Percentiles rank a stretch among this genome's conserved stretches.
Evolutionary conservation across 2,113 vertebrate species (phyloP).

Genomic region (Gasterosteus aculeatus): DNA sequence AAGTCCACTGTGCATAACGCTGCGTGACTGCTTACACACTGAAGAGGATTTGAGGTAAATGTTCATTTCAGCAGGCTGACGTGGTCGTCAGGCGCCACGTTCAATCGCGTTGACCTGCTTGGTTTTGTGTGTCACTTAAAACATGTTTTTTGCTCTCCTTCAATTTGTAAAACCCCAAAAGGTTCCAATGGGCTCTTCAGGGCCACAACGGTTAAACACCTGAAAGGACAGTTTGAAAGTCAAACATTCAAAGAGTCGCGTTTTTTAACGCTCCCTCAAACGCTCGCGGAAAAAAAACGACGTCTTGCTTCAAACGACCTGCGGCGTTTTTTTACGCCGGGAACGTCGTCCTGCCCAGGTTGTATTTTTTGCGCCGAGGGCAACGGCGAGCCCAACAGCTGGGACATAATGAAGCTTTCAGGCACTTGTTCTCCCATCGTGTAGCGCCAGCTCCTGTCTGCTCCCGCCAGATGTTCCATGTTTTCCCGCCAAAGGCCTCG

Average conservation of each 20-base stretch:
- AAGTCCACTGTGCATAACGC: background rate
- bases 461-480: constrained; percentile 77
- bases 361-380: constrained; percentile 78
- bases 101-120: background rate
- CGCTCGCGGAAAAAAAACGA: constrained; percentile 5
- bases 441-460: constrained; percentile 77
- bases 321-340: constrained; percentile 60
- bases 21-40: background rate
- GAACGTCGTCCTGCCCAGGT: constrained; percentile 66
- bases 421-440: constrained; percentile 78
- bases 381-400: constrained; percentile 80
- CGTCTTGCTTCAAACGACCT: constrained; percentile 50
- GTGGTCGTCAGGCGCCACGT: background rate
- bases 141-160: background rate
- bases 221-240: background rate
- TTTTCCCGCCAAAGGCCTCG: constrained; percentile 69
- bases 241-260: background rate
- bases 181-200: background rate
- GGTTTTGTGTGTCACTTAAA: background rate
- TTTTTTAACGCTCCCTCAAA: background rate
- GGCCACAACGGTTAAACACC: background rate
- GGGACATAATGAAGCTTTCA: constrained; percentile 83
- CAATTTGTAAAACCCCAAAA: background rate
- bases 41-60: background rate
- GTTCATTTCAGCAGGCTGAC: background rate